Evolutionary conservation across 2,113 vertebrate species (phyloP), one percentile per base, ranked within the genome.

Genomic region (Phodopus roborovskii): DNA sequence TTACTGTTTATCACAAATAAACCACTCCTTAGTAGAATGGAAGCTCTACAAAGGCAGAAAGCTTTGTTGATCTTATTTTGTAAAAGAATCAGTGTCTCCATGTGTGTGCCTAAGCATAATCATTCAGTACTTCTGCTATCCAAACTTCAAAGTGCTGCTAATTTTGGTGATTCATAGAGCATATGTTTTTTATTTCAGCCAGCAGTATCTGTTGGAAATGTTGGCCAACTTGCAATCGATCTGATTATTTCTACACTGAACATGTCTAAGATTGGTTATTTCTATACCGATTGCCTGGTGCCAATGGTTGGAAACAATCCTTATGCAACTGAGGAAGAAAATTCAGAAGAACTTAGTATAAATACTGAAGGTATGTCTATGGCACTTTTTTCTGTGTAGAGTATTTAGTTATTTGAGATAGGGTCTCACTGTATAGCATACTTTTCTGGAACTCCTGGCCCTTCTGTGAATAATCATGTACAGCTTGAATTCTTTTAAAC

Each of bases 251-350:
- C 99, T 78, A 99, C 99, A 0, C 98, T 99, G 26, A 96, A 98
- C 90, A 99, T 99, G 99, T 97, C 92, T 50, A 99, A 99, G 96
- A 99, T 99, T 74, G 99, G 99, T 77, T 99, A 99, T 98, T 98
- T 99, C 73, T 99, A 99, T 98, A 99, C 99, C 0, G 99, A 99
- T 94, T 99, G 99, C 96, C 99, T 99, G 86, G 99, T 99, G 92
- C 99, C 99, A 0, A 99, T 99, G 99, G 99, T 98, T 79, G 99
- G 99, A 73, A 99, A 99, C 98, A 99, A 99, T 98, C 99, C 99
- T 0, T 99, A 99, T 97, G 98, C 99, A 95, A 98, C 98, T 84
- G 97, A 98, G 78, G 98, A 98, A 94, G 99, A 99, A 48, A 98
- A 99, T 81, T 97, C 99, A 3, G 36, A 96, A 6, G 99, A 99